Conservation (phyloP, 2,888 invertebrate species). For the Melitaea athalia region DNA sequence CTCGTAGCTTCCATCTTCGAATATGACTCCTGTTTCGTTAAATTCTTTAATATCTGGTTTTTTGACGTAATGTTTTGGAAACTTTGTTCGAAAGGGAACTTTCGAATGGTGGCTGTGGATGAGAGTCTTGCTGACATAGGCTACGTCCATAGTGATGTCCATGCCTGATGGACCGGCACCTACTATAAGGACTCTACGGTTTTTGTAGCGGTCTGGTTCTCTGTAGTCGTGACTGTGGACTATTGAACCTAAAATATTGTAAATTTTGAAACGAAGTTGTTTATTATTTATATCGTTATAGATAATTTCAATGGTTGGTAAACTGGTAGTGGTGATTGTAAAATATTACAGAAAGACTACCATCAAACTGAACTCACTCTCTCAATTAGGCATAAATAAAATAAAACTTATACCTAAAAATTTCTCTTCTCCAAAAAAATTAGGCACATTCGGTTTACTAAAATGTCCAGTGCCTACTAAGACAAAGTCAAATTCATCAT, state of each 20-base stretch:
- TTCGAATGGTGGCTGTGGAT: constrained; percentile 79
- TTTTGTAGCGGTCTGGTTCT: constrained; percentile 80
- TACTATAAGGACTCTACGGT: constrained; percentile 84
- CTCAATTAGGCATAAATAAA: not conserved
- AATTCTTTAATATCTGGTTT: constrained; percentile 80
- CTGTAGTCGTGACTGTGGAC: constrained; percentile 90
- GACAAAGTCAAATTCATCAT: constrained; percentile 83
- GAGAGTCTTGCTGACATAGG: constrained; percentile 65
- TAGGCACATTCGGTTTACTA: constrained; percentile 65
- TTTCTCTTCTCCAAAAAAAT: constrained; percentile 56
- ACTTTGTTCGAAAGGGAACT: constrained; percentile 61
- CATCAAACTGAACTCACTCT: not conserved
- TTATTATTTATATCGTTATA: no score
- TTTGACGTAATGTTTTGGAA: constrained; percentile 74
- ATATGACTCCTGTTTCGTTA: constrained; percentile 76
- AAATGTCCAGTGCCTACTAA: constrained; percentile 86
- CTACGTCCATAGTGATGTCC: constrained; percentile 86
- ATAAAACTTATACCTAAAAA: constrained; percentile 61
- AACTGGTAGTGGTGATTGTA: no score
- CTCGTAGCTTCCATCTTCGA: constrained; percentile 83
- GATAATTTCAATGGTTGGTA: no score
- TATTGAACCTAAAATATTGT: constrained; percentile 76
- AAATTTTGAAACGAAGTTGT: not conserved
- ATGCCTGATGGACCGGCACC: constrained; percentile 89
- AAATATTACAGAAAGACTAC: no score